Evolutionary conservation across 2,113 vertebrate genomes (phyloP).

Genomic region (Muntiacus reevesi): DNA sequence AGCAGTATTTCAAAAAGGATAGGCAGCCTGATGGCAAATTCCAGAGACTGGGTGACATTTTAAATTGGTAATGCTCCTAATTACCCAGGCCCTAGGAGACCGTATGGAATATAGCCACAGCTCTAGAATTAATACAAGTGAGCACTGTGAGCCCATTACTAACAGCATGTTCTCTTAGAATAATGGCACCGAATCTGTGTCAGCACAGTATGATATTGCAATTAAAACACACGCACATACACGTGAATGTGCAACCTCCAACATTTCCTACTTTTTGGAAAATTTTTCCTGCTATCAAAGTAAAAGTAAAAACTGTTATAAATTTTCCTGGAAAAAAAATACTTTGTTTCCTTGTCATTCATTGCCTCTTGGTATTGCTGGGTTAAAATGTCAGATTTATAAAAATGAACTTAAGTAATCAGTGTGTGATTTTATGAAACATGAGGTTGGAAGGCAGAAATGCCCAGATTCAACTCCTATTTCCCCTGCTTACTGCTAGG

Average conservation of each 20-base stretch:
- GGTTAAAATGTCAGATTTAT: background rate
- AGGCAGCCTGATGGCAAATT: constrained; percentile 54
- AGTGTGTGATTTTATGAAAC: background rate
- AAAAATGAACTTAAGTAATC: background rate
- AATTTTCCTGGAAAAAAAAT: background rate
- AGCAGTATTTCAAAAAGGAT: constrained; percentile 46
- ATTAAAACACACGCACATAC: background rate
- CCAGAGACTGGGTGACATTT: constrained; percentile 64
- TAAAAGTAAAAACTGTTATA: background rate
- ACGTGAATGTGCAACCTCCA: background rate
- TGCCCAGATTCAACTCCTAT: background rate
- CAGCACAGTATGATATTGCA: constrained; percentile 36
- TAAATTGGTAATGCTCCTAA: constrained; percentile 68
- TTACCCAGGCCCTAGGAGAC: constrained; percentile 67
- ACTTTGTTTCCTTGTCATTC: background rate
- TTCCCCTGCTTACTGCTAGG: background rate
- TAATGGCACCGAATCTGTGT: constrained; percentile 59
- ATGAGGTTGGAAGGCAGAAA: background rate
- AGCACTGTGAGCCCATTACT: constrained; percentile 45
- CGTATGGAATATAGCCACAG: constrained; percentile 57
- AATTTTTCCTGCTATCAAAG: background rate
- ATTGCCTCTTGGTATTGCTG: background rate
- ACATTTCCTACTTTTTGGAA: background rate
- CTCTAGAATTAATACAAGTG: constrained; percentile 57
- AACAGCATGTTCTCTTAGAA: constrained; percentile 53